Evolutionary conservation across 1,140 invertebrate genomes (phyloP).

Genomic region (Nasonia giraulti): DNA sequence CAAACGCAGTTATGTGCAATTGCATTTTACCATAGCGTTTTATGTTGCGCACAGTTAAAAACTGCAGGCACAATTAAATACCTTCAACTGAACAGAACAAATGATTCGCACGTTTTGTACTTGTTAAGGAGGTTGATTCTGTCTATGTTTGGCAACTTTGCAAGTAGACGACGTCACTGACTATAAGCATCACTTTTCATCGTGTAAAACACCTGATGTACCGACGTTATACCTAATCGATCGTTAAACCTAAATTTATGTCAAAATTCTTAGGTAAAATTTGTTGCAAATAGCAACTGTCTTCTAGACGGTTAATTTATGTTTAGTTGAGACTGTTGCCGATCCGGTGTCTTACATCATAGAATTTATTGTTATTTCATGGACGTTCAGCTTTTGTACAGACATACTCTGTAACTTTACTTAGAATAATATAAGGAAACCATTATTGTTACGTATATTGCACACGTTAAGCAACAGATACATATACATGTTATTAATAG

Average conservation of each 20-base stretch:
- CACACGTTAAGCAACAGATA: constrained; percentile 57
- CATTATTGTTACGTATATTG: constrained; percentile 60
- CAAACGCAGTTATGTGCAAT: background rate
- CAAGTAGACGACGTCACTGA: background rate
- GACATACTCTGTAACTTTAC: background rate
- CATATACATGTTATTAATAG: constrained; percentile 43
- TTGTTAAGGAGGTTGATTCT: background rate
- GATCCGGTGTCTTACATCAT: background rate
- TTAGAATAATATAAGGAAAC: constrained; percentile 34
- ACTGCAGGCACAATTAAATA: background rate
- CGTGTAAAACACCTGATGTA: background rate
- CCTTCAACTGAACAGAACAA: background rate
- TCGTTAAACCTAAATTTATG: background rate
- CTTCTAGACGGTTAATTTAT: background rate
- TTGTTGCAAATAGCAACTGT: background rate
- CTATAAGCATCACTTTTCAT: background rate
- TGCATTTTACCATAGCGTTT: background rate
- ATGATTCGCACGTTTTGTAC: constrained; percentile 13
- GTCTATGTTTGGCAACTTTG: constrained; percentile 30
- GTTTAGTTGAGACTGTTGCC: background rate
- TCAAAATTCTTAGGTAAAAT: constrained; percentile 4
- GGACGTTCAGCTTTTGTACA: constrained; percentile 51
- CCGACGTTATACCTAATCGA: background rate
- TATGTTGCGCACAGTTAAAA: background rate
- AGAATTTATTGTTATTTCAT: constrained; percentile 62